These are phyloP conservation scores for Lacerta agilis DNA, from an alignment of 2,797 vertebrate genomes.

Conservation along the genomic window DNA sequence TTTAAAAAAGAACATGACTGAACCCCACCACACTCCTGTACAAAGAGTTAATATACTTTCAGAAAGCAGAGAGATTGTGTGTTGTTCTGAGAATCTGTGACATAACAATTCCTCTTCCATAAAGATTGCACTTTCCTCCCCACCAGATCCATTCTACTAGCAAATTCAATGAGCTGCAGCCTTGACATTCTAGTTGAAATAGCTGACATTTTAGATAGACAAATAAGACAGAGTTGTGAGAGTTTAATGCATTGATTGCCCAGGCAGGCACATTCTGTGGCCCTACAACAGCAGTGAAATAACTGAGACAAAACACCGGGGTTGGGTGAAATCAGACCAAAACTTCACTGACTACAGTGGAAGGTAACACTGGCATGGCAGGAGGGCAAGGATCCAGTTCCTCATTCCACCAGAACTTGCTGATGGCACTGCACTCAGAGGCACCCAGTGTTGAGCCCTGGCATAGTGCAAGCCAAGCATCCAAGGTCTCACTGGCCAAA, in stretches of 20 bases:
- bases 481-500: too few relatives aligned
- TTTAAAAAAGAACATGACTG: background rate
- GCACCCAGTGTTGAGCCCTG: too few relatives aligned
- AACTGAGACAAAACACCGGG: too few relatives aligned
- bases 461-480: too few relatives aligned
- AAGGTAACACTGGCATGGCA: too few relatives aligned
- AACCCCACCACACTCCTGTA: rapidly evolving
- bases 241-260: slow-evolving; percentile 16
- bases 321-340: too few relatives aligned
- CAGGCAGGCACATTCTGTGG: too few relatives aligned
- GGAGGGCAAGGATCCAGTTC: too few relatives aligned
- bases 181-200: background rate
- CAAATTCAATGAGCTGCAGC: slow-evolving; percentile 28
- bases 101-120: background rate
- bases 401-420: too few relatives aligned
- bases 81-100: background rate
- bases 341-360: too few relatives aligned
- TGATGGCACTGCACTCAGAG: too few relatives aligned
- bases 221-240: background rate
- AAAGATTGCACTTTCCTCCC: background rate
- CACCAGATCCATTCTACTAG: background rate
- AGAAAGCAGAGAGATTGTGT: slow-evolving; percentile 17
- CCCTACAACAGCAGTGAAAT: too few relatives aligned
- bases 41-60: background rate
- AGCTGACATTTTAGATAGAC: background rate